Evolutionary conservation across 2,888 invertebrate species (phyloP).

Genomic region (Creontiades dilutus): DNA sequence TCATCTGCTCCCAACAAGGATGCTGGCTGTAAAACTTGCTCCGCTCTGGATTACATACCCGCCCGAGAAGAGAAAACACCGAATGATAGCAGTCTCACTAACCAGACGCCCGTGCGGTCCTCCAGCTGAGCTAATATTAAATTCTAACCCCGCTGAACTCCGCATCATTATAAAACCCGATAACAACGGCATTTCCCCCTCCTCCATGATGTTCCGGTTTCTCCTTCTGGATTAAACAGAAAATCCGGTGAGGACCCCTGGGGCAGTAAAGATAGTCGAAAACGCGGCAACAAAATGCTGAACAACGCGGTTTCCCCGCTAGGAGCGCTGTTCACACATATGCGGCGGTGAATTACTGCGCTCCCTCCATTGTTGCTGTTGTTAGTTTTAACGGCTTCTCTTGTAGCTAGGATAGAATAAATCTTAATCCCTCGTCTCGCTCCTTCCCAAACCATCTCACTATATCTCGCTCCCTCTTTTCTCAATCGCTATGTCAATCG

Average conservation of each 20-base stretch:
- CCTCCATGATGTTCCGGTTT: background rate
- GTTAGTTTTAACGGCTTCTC: constrained; percentile 44
- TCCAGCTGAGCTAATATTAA: background rate
- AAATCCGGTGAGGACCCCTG: background rate
- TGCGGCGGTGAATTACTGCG: constrained; percentile 15
- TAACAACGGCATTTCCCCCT: background rate
- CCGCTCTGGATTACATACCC: background rate
- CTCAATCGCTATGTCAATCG: too few relatives aligned
- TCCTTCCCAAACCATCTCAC: background rate
- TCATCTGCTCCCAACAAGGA: too few relatives aligned
- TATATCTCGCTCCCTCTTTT: background rate
- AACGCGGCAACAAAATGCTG: background rate
- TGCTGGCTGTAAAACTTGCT: background rate
- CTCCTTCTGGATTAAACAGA: constrained; percentile 13
- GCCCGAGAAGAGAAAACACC: background rate
- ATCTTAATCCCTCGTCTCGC: constrained; percentile 15
- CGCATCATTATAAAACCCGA: constrained; percentile 22
- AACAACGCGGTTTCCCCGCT: background rate
- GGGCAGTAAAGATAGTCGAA: constrained; percentile 16
- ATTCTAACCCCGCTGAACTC: background rate
- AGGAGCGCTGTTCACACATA: constrained; percentile 45
- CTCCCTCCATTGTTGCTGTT: constrained; percentile 10
- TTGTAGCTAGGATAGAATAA: constrained; percentile 42
- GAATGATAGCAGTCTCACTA: background rate
- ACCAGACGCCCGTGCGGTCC: background rate